These are phyloP conservation scores for Andinoacara biseriatus DNA, from an alignment of 2,113 vertebrate genomes.

Conservation along the genomic window DNA sequence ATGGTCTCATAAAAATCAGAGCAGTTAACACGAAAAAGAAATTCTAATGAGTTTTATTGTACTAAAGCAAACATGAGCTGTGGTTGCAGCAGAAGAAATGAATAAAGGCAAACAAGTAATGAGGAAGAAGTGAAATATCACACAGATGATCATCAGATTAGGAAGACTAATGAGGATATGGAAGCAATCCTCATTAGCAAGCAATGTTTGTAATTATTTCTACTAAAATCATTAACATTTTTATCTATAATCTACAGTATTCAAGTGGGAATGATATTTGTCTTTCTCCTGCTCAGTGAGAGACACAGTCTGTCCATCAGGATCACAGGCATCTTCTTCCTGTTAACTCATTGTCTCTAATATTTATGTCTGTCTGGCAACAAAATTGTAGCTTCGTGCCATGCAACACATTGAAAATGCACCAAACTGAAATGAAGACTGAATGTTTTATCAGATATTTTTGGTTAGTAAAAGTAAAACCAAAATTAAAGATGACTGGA, in stretches of 20 bases:
- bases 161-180: neutral
- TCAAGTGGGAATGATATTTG: neutral
- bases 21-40: neutral
- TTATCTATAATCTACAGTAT: neutral
- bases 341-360: neutral
- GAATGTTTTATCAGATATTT: neutral
- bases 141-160: neutral
- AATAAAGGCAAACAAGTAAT: neutral
- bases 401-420: neutral
- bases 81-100: neutral
- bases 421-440: rapidly evolving
- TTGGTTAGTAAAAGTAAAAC: slow-evolving; percentile 18
- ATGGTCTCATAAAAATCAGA: neutral
- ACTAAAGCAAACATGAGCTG: neutral
- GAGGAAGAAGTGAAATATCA: neutral
- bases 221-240: neutral
- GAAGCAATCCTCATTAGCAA: rapidly evolving
- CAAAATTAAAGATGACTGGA: slow-evolving; percentile 31
- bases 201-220: neutral
- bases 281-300: neutral
- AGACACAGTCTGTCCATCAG: neutral
- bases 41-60: neutral
- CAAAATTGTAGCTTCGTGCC: slow-evolving; percentile 1
- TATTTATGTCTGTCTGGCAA: slow-evolving; percentile 7
- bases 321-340: neutral